Base-by-base conservation (phyloP, 2,888 invertebrate genomes). In the Cantharis nigra region DNA sequence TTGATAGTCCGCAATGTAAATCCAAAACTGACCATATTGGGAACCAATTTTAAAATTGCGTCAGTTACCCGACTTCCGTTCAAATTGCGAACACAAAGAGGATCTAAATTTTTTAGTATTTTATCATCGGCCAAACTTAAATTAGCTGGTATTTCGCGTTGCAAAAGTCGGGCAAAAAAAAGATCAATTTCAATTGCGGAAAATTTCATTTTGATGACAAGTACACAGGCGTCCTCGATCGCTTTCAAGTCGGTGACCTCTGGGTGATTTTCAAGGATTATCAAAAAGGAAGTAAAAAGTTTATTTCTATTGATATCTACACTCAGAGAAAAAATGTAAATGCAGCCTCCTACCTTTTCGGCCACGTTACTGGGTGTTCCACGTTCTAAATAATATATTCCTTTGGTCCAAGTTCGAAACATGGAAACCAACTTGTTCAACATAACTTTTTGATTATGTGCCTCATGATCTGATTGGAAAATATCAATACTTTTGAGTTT, bases 21-120 rank as follows among this genome's bases (percentile, higher is more conserved):
- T 78, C 98, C 92, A 89, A 99, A 99, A 89, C 95, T 96, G 87
- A 98, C 95, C 83, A 96, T 96, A 86, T 98, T 95, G 23, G 99
- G 99, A 84, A 99, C 99, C 71, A 98, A 91, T 67, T 97, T 93
- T 62, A 99, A 90, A 82, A 99, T 99, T 90, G 99, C 98, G 89
- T 99, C 99, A 0, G 99, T 99, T 0, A 99, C 99, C 76, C 99
- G 93, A 86, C 98, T 99, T 30, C 99, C 99, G 89, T 99, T 99
- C 70, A 99, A 91, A 85, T 98, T 98, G 64, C 99, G 91, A 3
- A 99, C 98, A 89, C 98, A 98, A 86, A 98, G 97, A 86, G 94
- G 96, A 89, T 99, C 98, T 78, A 99, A 89, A 89, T 99, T 98
- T 89, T 97, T 97, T 11, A 99, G 90, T 70, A 99, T 89, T 88